These are phyloP conservation scores for Ranitomeya variabilis DNA, from an alignment of 2,113 vertebrate genomes.

Conservation along the genomic window DNA sequence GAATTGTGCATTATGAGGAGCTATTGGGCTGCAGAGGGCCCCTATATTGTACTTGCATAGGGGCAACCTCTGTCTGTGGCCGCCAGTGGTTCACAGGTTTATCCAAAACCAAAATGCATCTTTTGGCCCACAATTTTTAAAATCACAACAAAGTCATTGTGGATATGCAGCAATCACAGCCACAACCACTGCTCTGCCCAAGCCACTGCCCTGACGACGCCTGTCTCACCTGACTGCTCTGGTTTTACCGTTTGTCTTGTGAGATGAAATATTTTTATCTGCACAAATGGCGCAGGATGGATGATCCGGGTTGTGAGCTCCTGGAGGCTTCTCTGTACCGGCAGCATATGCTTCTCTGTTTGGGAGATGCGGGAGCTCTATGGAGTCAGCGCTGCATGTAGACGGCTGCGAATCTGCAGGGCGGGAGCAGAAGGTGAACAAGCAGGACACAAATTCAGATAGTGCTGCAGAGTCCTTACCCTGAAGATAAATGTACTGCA, in stretches of 20 bases:
- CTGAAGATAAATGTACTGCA: not conserved
- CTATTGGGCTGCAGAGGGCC: too few relatives aligned
- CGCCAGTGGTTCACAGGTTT: too few relatives aligned
- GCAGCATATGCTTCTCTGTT: conserved; percentile 11
- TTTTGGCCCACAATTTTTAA: too few relatives aligned
- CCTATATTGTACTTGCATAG: too few relatives aligned
- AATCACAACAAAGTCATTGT: too few relatives aligned
- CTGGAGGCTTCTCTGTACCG: not conserved
- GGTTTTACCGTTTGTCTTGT: not conserved
- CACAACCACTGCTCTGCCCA: too few relatives aligned
- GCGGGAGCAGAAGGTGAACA: not conserved
- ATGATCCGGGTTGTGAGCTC: not conserved
- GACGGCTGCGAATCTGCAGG: not conserved
- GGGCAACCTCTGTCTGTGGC: too few relatives aligned
- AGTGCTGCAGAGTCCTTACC: not conserved
- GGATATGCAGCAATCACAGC: too few relatives aligned
- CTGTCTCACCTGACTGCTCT: not conserved
- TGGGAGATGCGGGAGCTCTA: not conserved
- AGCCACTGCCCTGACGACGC: not conserved
- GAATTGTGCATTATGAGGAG: too few relatives aligned
- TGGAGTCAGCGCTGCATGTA: not conserved
- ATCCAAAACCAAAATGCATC: too few relatives aligned
- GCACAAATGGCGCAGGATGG: not conserved
- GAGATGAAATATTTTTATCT: not conserved
- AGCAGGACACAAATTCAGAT: not conserved